Base-by-base conservation (phyloP, 2,113 vertebrate species). In the Cacatua alba region DNA sequence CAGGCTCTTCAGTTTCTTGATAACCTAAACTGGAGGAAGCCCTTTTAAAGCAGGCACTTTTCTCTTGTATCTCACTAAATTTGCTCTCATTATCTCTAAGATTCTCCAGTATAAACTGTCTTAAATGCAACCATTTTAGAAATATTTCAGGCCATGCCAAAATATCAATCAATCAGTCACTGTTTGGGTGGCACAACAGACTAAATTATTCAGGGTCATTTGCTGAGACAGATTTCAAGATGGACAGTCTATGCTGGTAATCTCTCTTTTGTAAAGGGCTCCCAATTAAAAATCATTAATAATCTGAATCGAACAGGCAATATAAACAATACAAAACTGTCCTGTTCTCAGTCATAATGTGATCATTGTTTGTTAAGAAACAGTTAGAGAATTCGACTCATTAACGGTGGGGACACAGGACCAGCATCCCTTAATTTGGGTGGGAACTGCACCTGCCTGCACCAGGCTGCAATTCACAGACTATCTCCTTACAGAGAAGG, bases 151-250 rank as follows among this genome's bases (percentile, higher is more conserved):
- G 75, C 67, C 86, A 51, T 1, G 3, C 86, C 86, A 87, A 90
- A 97, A 81, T 85, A 97, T 95, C 95, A 95, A 85, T 97, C 95
- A 94, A 90, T 95, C 90, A 37, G 51, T 94, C 60, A 64, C 96
- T 85, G 80, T 93, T 90, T 96, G 94, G 91, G 97, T 97, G 88
- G 84, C 84, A 95, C 88, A 95, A 95, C 76, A 18, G 94, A 94
- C 82, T 94, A 57, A 95, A 97, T 97, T 97, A 92, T 95, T 97
- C 95, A 95, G 82, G 84, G 90, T 96, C 78, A 49, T 94, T 97
- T 93, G 90, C 81, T 63, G 43, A 96, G 93, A 95, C 77, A 95
- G 84, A 96, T 92, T 94, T 97, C 82, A 95, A 86, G 65, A 68
- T 84, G 92, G 82, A 95, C 82, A 93, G 82, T 88, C 63, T 79